These are phyloP conservation scores for Candidula unifasciata DNA, from an alignment of 2,888 invertebrate species.

Conservation along the genomic window DNA sequence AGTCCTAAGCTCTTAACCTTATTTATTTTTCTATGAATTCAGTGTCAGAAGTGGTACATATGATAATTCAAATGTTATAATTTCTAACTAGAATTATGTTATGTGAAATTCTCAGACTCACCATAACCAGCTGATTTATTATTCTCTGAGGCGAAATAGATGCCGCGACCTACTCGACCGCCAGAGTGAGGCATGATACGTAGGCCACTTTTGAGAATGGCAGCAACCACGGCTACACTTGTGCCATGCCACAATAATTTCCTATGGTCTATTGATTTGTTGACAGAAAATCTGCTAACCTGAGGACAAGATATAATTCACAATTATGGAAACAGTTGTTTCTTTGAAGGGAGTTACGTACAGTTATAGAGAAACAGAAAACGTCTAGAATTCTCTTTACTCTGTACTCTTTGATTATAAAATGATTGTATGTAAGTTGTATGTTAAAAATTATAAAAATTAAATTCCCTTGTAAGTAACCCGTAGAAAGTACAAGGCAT, in stretches of 20 bases:
- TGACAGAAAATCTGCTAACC: constrained; percentile 68
- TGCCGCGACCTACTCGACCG: constrained; percentile 78
- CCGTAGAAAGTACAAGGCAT: too few species aligned
- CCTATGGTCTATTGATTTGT: constrained; percentile 74
- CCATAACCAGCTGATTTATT: constrained; percentile 78
- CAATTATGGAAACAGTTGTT: background rate
- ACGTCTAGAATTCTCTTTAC: background rate
- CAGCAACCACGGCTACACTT: constrained; percentile 79
- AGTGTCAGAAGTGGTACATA: background rate
- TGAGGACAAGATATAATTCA: constrained; percentile 48
- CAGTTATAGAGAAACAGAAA: background rate
- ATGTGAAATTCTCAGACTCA: constrained; percentile 58
- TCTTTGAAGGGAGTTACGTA: background rate
- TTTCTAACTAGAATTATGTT: background rate
- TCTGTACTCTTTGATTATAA: too few species aligned
- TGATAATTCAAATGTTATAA: background rate
- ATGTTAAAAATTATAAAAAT: too few species aligned
- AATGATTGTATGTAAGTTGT: too few species aligned
- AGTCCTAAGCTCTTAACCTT: too few species aligned
- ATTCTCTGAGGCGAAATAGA: constrained; percentile 79
- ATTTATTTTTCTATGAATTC: background rate
- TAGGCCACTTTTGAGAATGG: constrained; percentile 79
- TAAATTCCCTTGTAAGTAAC: too few species aligned
- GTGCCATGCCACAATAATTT: constrained; percentile 79
- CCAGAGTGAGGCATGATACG: constrained; percentile 80